phyloP scores from a whole-genome alignment of 2,888 invertebrate species.

The Glyphotaelius pellucidus region DNA sequence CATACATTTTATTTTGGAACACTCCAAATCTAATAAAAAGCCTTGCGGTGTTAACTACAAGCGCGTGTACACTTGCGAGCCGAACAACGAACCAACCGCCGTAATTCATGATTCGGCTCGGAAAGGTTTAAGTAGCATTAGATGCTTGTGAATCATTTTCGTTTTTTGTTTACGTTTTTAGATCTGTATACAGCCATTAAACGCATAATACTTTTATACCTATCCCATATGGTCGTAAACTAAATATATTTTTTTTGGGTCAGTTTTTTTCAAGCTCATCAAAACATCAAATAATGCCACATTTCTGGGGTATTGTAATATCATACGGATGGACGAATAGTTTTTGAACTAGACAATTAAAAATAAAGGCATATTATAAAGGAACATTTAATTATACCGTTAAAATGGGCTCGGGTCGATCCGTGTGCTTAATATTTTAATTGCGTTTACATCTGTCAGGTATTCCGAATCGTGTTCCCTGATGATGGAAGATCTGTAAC shows the following conservation, averaged over 20 bases:
- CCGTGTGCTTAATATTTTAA: slow-evolving; percentile 64
- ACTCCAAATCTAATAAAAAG: too few relatives aligned
- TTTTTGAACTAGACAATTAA: slow-evolving; percentile 49
- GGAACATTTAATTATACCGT: slow-evolving; percentile 65
- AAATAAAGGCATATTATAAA: slow-evolving; percentile 61
- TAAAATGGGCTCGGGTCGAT: slow-evolving; percentile 59
- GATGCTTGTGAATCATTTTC: too few relatives aligned
- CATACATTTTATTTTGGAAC: too few relatives aligned
- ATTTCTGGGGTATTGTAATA: slow-evolving; percentile 26
- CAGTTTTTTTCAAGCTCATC: slow-evolving; percentile 48
- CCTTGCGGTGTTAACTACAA: too few relatives aligned
- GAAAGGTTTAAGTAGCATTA: too few relatives aligned
- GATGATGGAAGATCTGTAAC: slow-evolving; percentile 52
- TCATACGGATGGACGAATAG: slow-evolving; percentile 20
- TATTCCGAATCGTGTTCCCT: slow-evolving; percentile 53
- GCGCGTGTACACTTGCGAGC: too few relatives aligned
- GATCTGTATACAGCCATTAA: not conserved
- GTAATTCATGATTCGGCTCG: too few relatives aligned
- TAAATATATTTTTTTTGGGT: not conserved
- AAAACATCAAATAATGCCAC: slow-evolving; percentile 52
- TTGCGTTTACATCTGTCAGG: slow-evolving; percentile 66
- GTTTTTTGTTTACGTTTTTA: too few relatives aligned
- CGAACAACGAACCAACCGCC: too few relatives aligned
- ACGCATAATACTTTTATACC: not conserved
- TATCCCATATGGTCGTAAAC: not conserved